Base-by-base conservation (phyloP, 2,888 invertebrate genomes). In the Meteorus cinctellus region DNA sequence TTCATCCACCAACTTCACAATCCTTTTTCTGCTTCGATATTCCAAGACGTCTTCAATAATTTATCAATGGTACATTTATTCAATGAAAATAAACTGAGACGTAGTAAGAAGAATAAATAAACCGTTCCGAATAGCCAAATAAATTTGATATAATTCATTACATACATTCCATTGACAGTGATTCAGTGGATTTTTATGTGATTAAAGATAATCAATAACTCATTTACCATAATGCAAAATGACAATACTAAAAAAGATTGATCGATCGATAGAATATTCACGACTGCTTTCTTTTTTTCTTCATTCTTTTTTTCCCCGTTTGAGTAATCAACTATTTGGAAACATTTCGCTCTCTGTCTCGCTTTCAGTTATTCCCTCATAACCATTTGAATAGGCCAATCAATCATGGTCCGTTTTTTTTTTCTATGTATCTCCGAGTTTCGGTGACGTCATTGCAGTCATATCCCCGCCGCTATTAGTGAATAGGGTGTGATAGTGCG, bases 351-450 rank as follows among this genome's bases (percentile, higher is more conserved):
- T 60, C 59, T 63, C 82, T 81, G 82, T 82, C 80, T 80, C 80
- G 80, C 80, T 78, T 75, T 78, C 76, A 79, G 80, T 83, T 86
- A 85, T 85, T 74, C 67, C 66, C 66, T 78, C 77, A 88, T 89
- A 88, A 87, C 86, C 87, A 89, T 89, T 86, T 87, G 84, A 89
- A 89, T 88, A 85, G 85, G 83, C 85, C 87, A 86, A 89, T 89
- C 89, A 87, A 89, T 89, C 89, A 89, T 84, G 75, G 78, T 79
- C 72, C 71, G 73, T 66, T 24, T 45, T 41, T 72, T 66, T 27
- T 60, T 60, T 72, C 59, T 66, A 55, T 72, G 31, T 12, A 8
- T 48, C 48, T 36, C 27, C 14, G 16, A 55, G 55, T 72, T 45
- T 51, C 78, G 81, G 82, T 87, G 87, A 87, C 88, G 88, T 88